Conservation (phyloP, 1,140 invertebrate species). For the Bombus pyrosoma region DNA sequence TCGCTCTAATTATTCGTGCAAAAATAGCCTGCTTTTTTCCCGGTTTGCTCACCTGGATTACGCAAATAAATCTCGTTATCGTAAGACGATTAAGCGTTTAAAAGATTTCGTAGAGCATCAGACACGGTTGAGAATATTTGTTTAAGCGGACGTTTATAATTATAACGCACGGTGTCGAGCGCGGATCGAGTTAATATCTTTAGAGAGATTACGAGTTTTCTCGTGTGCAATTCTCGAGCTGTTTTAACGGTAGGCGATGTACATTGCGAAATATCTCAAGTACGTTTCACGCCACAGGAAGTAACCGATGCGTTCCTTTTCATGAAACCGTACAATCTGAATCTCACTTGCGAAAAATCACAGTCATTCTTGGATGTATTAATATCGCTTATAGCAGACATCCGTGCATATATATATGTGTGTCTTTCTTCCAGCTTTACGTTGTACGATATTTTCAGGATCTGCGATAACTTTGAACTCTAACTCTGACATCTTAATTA, state of each 20-base stretch:
- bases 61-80: background rate
- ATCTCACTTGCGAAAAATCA: background rate
- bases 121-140: background rate
- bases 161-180: background rate
- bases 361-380: background rate
- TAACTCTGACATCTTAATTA: no score
- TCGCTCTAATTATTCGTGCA: constrained; percentile 10
- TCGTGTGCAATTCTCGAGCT: background rate
- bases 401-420: background rate
- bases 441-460: background rate
- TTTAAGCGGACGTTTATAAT: background rate
- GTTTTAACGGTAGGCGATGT: background rate
- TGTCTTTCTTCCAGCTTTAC: background rate
- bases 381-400: background rate
- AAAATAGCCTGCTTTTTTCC: background rate
- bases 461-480: background rate
- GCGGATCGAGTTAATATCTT: background rate
- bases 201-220: background rate
- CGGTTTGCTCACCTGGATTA: background rate
- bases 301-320: background rate
- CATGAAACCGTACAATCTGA: background rate
- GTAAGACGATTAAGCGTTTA: background rate
- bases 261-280: background rate
- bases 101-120: background rate
- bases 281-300: background rate